Evolutionary conservation across 2,797 vertebrate species (phyloP).

Genomic region (Scarus forsteni): DNA sequence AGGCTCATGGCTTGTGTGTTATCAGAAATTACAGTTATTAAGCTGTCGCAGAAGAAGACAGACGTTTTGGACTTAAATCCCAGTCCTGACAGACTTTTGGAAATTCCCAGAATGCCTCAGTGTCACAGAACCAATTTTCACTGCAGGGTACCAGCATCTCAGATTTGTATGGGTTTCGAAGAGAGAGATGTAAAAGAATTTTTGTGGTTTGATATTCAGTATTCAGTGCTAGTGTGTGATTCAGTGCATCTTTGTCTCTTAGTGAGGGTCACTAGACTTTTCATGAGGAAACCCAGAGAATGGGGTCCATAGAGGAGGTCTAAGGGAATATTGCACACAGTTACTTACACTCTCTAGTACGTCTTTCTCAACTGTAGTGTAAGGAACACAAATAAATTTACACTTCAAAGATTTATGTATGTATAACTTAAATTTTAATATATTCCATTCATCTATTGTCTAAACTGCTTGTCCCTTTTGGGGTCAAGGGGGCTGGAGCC

Average conservation of each 20-base stretch:
- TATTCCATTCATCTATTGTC: too few species aligned
- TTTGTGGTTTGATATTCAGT: conserved; percentile 7
- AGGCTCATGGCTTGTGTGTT: conserved; percentile 16
- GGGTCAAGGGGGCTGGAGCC: too few species aligned
- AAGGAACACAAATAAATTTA: too few species aligned
- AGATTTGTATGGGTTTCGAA: conserved; percentile 35
- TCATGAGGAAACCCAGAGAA: not conserved
- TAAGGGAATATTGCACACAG: too few species aligned
- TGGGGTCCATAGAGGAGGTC: too few species aligned
- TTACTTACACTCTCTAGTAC: too few species aligned
- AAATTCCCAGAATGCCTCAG: conserved; percentile 42
- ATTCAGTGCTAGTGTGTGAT: not conserved
- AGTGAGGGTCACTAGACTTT: conserved; percentile 13
- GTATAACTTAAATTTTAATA: too few species aligned
- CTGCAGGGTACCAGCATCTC: conserved; percentile 43
- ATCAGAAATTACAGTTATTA: conserved; percentile 60
- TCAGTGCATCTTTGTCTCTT: conserved; percentile 1
- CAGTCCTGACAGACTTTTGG: conserved; percentile 39
- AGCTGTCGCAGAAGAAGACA: conserved; percentile 59
- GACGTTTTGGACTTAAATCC: conserved; percentile 49
- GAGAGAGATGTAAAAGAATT: not conserved
- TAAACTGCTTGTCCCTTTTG: too few species aligned
- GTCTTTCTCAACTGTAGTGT: too few species aligned
- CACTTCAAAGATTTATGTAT: too few species aligned
- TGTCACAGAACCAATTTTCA: conserved; percentile 42